Conservation (phyloP, 2,113 vertebrate species). For the Bos javanicus region DNA sequence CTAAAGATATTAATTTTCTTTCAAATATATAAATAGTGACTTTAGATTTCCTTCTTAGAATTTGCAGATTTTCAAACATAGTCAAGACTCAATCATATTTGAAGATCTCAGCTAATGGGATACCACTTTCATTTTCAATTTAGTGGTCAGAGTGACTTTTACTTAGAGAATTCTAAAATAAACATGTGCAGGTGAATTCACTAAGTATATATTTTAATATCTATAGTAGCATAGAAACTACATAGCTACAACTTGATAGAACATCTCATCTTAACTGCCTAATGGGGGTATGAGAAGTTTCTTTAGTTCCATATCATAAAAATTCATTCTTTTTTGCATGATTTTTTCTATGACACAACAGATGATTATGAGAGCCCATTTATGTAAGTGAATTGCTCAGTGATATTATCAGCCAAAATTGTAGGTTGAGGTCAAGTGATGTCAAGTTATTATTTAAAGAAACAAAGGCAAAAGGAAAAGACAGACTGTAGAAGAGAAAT, state of each 20-base stretch:
- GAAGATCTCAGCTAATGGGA: background rate
- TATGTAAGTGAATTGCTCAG: conserved; percentile 57
- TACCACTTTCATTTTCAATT: conserved; percentile 1
- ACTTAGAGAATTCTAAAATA: conserved; percentile 6
- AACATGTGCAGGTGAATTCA: background rate
- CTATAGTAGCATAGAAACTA: background rate
- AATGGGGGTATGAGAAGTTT: background rate
- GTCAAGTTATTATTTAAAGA: conserved; percentile 64
- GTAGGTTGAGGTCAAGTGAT: conserved; percentile 67
- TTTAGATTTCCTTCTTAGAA: background rate
- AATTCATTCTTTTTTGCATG: conserved; percentile 1
- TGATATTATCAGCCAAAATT: conserved; percentile 59
- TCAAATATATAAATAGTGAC: background rate
- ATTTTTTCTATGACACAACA: conserved; percentile 3
- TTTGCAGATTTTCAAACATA: background rate
- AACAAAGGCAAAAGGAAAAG: conserved; percentile 62
- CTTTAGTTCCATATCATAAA: background rate
- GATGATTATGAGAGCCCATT: conserved; percentile 28
- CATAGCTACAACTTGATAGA: background rate
- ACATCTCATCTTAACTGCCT: background rate
- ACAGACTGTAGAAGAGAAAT: conserved; percentile 58
- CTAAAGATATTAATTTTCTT: background rate
- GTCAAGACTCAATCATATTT: background rate
- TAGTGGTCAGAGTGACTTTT: conserved; percentile 11
- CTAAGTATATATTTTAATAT: conserved; percentile 9